Base-by-base conservation (phyloP, 2,888 invertebrate species). In the Microctonus hyperodae region DNA sequence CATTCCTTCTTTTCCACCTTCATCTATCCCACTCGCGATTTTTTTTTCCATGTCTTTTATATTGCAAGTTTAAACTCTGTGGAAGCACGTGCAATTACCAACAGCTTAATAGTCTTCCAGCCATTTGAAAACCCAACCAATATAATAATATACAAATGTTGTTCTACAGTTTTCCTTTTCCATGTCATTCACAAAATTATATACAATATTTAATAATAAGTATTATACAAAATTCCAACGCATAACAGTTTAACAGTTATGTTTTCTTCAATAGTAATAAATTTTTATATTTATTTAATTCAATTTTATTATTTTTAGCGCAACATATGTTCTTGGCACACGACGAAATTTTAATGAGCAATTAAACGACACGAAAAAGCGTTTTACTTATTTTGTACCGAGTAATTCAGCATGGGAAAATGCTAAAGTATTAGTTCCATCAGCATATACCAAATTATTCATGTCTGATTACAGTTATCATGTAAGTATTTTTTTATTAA, bases 311-410 rank as follows among this genome's bases (percentile, higher is more conserved):
- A 10, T 64, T 69, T 65, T 87, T 87, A 96, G 96, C 79, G 88
- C 90, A 68, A 93, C 95, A 1, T 93, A 90, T 81, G 87, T 88
- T 74, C 85, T 96, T 76, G 94, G 95, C 48, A 87, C 89, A 73
- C 88, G 90, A 66, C 90, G 90, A 73, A 87, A 88, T 76, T 95
- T 95, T 85, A 95, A 95, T 83, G 87, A 89, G 16, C 91, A 91
- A 79, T 85, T 96, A 69, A 90, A 90, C 77, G 91, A 92, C 74
- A 88, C 90, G 72, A 89, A 88, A 69, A 91, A 91, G 75, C 90
- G 92, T 64, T 96, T 91, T 85, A 97, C 97, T 0, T 95, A 93
- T 85, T 96, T 97, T 80, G 96, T 95, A 10, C 97, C 97, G 0
- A 89, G 93, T 37, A 92, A 98, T 81, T 90, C 90, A 78, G 97